Evolutionary conservation across 2,797 vertebrate species (phyloP).

Genomic region (Thunnus albacares): DNA sequence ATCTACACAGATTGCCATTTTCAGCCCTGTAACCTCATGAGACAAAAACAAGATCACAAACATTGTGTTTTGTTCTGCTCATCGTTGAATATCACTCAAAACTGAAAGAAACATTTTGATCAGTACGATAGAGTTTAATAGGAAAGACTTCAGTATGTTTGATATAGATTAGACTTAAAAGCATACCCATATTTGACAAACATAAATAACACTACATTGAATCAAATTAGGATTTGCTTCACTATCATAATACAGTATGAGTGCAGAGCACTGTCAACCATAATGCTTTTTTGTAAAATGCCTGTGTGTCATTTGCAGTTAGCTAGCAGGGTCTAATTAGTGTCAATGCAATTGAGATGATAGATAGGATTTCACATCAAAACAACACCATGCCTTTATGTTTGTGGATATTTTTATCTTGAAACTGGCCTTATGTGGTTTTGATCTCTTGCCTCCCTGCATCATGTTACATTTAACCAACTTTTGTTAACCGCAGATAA

Average conservation of each 20-base stretch:
- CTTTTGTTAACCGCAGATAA: neutral
- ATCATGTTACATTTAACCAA: neutral
- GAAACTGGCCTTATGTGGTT: slow-evolving; percentile 30
- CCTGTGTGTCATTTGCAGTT: neutral
- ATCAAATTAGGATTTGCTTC: neutral
- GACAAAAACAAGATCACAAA: neutral
- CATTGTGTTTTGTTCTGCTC: neutral
- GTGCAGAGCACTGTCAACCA: no score
- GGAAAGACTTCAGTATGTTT: neutral
- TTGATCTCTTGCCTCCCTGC: neutral
- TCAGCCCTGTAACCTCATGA: neutral
- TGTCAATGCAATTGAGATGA: neutral
- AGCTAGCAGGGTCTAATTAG: neutral
- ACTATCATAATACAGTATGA: no score
- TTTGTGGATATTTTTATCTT: neutral
- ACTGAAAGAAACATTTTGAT: neutral
- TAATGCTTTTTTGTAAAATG: slow-evolving; percentile 1
- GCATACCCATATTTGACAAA: neutral
- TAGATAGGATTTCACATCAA: neutral
- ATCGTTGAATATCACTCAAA: neutral
- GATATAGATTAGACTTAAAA: neutral
- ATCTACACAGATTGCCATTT: neutral
- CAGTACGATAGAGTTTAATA: neutral
- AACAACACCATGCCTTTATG: neutral
- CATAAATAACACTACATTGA: neutral